phyloP scores from a whole-genome alignment of 2,797 vertebrate genomes.

The Malacoctenus gilli region DNA sequence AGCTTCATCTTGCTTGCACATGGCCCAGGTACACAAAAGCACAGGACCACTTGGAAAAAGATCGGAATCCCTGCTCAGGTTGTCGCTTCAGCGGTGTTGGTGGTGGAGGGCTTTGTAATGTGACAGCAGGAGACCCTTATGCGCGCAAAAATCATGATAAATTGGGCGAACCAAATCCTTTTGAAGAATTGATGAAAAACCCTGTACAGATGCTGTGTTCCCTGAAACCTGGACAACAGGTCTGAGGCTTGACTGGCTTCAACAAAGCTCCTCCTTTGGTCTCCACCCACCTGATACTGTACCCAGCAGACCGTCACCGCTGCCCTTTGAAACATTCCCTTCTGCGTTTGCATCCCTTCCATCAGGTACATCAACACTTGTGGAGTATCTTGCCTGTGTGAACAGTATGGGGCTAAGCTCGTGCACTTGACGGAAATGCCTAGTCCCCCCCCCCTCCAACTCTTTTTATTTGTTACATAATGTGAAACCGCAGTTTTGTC shows the following conservation, averaged over 20 bases:
- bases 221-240: no score
- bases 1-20: slow-evolving; percentile 19
- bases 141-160: background rate
- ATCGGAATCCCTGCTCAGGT: slow-evolving; percentile 4
- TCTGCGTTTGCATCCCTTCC: slow-evolving; percentile 6
- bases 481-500: slow-evolving; percentile 49
- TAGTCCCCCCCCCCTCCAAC: slow-evolving; percentile 10
- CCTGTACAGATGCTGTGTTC: background rate
- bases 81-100: background rate
- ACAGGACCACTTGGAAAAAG: slow-evolving; percentile 3
- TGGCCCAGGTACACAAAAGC: slow-evolving; percentile 25
- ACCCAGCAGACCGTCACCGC: background rate
- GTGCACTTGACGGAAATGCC: slow-evolving; percentile 22
- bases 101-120: no score
- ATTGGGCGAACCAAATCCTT: background rate
- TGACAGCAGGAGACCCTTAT: no score
- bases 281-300: background rate
- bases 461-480: slow-evolving; percentile 22
- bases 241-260: background rate
- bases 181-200: slow-evolving; percentile 5
- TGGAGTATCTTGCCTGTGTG: no score
- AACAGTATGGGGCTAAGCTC: slow-evolving; percentile 15
- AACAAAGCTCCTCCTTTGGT: background rate
- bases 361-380: slow-evolving; percentile 30
- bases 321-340: slow-evolving; percentile 32